A percentile compares a stretch with the other conserved stretches of the same genome.
phyloP scores from a whole-genome alignment of 2,888 invertebrate genomes.

The Zele albiditarsus region DNA sequence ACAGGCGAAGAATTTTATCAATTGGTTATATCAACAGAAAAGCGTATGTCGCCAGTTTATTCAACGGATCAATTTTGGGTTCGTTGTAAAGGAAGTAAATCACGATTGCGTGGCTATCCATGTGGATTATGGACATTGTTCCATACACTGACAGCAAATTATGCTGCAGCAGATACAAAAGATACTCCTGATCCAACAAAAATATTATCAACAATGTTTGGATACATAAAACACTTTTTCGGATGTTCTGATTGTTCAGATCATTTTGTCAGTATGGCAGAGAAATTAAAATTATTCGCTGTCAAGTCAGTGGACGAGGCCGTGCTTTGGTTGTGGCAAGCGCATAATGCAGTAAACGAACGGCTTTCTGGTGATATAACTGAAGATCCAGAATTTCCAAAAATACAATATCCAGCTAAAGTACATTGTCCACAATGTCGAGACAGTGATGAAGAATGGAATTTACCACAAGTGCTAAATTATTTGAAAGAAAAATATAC shows the following conservation, averaged over 20 bases:
- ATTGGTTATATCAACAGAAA: constrained; percentile 76
- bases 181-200: constrained; percentile 75
- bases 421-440: constrained; percentile 82
- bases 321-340: constrained; percentile 94
- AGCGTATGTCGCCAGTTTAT: constrained; percentile 76
- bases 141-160: constrained; percentile 90
- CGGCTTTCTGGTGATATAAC: constrained; percentile 89
- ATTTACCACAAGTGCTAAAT: constrained; percentile 77
- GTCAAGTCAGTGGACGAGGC: constrained; percentile 83
- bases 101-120: constrained; percentile 88
- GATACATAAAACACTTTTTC: constrained; percentile 93
- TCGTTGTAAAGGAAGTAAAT: constrained; percentile 87
- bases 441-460: constrained; percentile 77
- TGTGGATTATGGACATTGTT: constrained; percentile 97
- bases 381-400: constrained; percentile 93
- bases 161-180: constrained; percentile 53
- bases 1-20: constrained; percentile 78
- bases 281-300: constrained; percentile 79
- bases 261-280: constrained; percentile 92
- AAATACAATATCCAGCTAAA: constrained; percentile 88
- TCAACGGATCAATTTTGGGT: constrained; percentile 77
- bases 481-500: constrained; percentile 78
- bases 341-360: constrained; percentile 94
- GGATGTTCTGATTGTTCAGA: constrained; percentile 92
- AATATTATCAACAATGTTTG: constrained; percentile 87